These are phyloP conservation scores for Cotesia glomerata DNA, from an alignment of 1,140 invertebrate genomes.

Conservation along the genomic window DNA sequence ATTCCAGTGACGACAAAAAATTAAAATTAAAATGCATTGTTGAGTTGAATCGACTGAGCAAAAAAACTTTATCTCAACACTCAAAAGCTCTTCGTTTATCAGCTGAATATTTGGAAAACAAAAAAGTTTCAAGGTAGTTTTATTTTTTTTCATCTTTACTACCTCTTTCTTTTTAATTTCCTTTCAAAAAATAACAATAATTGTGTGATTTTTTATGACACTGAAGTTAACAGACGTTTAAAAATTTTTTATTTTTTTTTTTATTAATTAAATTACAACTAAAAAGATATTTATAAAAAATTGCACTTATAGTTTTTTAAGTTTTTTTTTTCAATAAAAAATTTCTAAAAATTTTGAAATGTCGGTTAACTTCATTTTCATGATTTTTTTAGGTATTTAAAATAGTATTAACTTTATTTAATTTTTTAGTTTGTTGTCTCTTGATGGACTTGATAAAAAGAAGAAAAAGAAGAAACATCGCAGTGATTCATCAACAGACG, in stretches of 20 bases:
- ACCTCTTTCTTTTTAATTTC: too few species aligned
- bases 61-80: constrained; percentile 37
- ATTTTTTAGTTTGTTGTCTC: neutral
- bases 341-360: too few species aligned
- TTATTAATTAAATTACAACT: too few species aligned
- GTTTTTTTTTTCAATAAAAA: too few species aligned
- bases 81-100: constrained; percentile 42
- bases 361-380: too few species aligned
- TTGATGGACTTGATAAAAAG: constrained; percentile 31
- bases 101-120: constrained; percentile 44
- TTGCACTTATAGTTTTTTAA: too few species aligned
- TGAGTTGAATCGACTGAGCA: constrained; percentile 35
- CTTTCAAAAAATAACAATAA: too few species aligned
- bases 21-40: constrained; percentile 39
- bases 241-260: neutral
- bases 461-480: constrained; percentile 18
- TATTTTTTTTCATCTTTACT: neutral
- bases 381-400: constrained; percentile 41
- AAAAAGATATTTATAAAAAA: too few species aligned
- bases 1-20: constrained; percentile 41
- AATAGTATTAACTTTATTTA: constrained; percentile 4
- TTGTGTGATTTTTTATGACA: too few species aligned
- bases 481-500: neutral
- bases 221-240: too few species aligned
- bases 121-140: constrained; percentile 45